These are phyloP conservation scores for Vombatus ursinus DNA, from an alignment of 2,113 vertebrate genomes.

Conservation along the genomic window DNA sequence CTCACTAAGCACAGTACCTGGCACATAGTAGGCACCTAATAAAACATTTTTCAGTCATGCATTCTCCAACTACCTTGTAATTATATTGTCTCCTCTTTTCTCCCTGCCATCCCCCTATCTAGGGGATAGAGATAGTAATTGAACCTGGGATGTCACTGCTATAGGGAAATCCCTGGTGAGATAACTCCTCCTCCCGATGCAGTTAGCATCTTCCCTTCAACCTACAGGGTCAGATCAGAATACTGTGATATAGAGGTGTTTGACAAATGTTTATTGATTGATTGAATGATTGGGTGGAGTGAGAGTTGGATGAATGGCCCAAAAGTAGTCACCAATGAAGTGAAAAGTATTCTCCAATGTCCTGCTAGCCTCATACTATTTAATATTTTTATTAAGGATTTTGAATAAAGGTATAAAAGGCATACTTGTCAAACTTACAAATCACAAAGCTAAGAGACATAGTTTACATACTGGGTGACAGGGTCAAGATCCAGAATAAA, in stretches of 20 bases:
- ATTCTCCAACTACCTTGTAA: background rate
- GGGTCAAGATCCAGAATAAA: background rate
- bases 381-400: background rate
- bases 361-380: background rate
- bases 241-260: background rate
- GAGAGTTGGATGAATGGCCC: background rate
- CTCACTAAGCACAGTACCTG: background rate
- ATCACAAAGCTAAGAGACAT: background rate
- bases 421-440: background rate
- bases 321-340: background rate
- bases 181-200: background rate
- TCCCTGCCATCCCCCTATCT: background rate
- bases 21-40: background rate
- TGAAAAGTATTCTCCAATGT: background rate
- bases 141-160: background rate
- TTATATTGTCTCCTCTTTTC: background rate
- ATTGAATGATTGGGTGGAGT: background rate
- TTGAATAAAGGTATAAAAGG: background rate
- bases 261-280: background rate
- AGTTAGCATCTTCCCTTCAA: background rate
- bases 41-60: background rate
- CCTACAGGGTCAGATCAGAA: background rate
- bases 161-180: background rate
- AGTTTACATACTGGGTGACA: background rate
- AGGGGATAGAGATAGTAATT: background rate